These are phyloP conservation scores for Stomatorhinus ivindoensis DNA, from an alignment of 2,113 vertebrate species.

Conservation along the genomic window DNA sequence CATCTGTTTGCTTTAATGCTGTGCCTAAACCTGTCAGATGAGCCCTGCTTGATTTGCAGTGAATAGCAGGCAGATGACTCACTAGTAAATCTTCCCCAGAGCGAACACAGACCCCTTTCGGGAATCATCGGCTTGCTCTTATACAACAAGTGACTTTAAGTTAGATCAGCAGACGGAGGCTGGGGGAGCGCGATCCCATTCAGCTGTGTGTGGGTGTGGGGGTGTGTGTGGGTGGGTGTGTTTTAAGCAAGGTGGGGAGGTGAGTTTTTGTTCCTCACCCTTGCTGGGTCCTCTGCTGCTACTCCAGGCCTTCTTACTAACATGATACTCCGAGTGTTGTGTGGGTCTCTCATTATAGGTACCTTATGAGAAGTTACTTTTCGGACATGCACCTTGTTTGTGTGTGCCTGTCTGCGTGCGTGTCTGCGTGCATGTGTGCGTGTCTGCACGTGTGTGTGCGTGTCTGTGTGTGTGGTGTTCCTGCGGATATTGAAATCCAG, in stretches of 20 bases:
- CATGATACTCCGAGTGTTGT: not conserved
- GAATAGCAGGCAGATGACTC: not conserved
- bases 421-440: no score
- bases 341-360: not conserved
- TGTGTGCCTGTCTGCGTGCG: no score
- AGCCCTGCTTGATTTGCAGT: not conserved
- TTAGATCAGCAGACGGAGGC: conserved; percentile 15
- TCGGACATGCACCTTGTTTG: not conserved
- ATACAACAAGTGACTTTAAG: conserved; percentile 11
- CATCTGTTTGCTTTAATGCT: not conserved
- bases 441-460: no score
- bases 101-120: not conserved
- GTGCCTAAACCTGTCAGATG: not conserved
- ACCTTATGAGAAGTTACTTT: not conserved
- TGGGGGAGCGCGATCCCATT: not conserved
- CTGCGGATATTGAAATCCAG: not conserved
- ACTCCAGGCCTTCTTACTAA: not conserved
- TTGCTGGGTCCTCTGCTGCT: not conserved
- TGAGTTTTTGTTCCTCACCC: not conserved
- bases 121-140: not conserved
- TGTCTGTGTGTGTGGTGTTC: no score
- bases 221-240: not conserved
- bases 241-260: not conserved
- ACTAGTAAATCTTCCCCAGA: not conserved
- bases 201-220: not conserved